Evolutionary conservation across 2,888 invertebrate species (phyloP).

Genomic region (Caenorhabditis plicata): DNA sequence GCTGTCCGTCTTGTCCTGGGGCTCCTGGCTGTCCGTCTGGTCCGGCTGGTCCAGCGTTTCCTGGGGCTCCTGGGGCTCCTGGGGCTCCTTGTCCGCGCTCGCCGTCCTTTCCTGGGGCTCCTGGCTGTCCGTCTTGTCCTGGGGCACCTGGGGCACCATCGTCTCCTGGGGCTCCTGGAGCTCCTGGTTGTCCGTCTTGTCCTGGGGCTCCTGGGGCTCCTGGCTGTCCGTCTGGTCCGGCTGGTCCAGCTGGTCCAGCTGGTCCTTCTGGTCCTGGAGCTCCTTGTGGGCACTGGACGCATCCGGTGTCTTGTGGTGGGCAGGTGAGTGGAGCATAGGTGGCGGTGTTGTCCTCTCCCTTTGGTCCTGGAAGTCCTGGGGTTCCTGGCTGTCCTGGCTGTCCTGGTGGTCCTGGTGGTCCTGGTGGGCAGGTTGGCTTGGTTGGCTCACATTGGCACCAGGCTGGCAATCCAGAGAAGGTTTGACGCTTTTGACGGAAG

Average conservation of each 20-base stretch:
- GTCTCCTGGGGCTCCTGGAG: conserved; percentile 48
- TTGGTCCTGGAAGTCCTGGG: conserved; percentile 44
- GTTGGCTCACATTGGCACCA: conserved; percentile 62
- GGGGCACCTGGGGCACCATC: conserved; percentile 49
- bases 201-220: conserved; percentile 44
- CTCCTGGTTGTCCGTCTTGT: conserved; percentile 50
- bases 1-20: conserved; percentile 31
- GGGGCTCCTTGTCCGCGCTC: conserved; percentile 34
- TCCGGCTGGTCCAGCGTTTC: conserved; percentile 40
- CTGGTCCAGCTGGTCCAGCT: conserved; percentile 33
- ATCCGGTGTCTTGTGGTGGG: conserved; percentile 42
- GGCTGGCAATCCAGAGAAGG: conserved; percentile 55
- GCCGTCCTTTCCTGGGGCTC: conserved; percentile 47
- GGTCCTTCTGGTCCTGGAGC: conserved; percentile 33
- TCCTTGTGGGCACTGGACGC: conserved; percentile 44
- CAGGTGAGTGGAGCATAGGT: conserved; percentile 51
- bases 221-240: conserved; percentile 48
- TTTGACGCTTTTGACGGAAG: conserved; percentile 59
- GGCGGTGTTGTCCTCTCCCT: conserved; percentile 46
- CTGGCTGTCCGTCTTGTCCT: conserved; percentile 47
- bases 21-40: conserved; percentile 30
- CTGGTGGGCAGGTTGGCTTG: conserved; percentile 54
- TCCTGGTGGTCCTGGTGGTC: conserved; percentile 52
- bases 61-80: conserved; percentile 46
- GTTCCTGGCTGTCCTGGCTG: conserved; percentile 39